Base-by-base conservation (phyloP, 2,888 invertebrate species). In the Drosophila sordidapex region DNA sequence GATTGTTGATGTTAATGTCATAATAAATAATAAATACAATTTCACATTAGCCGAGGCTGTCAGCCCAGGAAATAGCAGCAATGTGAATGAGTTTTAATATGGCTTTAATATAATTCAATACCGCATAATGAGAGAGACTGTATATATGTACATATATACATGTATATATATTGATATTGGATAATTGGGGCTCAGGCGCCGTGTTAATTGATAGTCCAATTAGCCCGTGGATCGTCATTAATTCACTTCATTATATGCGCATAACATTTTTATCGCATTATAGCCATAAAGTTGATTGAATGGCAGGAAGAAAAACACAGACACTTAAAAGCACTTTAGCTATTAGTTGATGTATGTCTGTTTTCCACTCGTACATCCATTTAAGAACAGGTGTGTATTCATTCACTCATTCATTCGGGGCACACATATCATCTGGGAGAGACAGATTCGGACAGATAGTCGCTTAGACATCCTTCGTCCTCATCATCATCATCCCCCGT, bases 1-100 rank as follows among this genome's bases (percentile, higher is more conserved):
- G 82, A 83, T 87, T 86, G 74, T 76, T 87, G 75, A 83, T 87
- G 87, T 87, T 78, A 89, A 85, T 85, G 85, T 81, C 85, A 89
- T 79, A 87, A 83, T 83, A 85, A 89, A 90, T 89, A 89, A 90
- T 90, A 87, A 81, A 90, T 85, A 84, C 62, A 73, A 65, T 79
- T 73, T 73, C 62, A 73, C 61, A 76, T 82, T 68, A 74, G 82
- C 62, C 65, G 69, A 52, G 48, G 65, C 52, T 59, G 53, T 69
- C 43, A 61, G 48, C 68, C 77, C 74, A 63, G 59, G 29, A 48
- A 58, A 67, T 53, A 60, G 33, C 61, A 49, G 48, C 56, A 48
- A 25, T 59, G 48, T 35, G 33, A 57, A 51, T 52, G 40, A 40
- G 51, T 66, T 82, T 89, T 70, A 76, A 85, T 68, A 64, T 27